Evolutionary conservation across 2,888 invertebrate genomes (phyloP).

Genomic region (Lordiphosa andalusiaca): DNA sequence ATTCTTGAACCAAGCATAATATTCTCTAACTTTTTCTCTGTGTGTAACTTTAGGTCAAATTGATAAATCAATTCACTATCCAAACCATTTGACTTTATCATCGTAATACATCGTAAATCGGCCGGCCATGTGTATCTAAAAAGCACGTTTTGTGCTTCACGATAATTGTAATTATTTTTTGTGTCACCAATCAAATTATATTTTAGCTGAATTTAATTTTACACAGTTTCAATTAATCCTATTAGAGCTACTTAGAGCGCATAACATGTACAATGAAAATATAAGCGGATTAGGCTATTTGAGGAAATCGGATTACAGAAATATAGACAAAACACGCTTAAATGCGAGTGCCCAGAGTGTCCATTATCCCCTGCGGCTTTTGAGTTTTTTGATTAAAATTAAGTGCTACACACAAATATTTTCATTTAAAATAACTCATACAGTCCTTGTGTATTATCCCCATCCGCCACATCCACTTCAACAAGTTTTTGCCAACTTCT

Average conservation of each 20-base stretch:
- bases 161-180: neutral
- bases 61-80: too few species aligned
- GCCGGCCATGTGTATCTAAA: too few species aligned
- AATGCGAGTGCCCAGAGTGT: slow-evolving; percentile 10
- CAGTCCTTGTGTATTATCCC: neutral
- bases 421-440: slow-evolving; percentile 6
- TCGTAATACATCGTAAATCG: too few species aligned
- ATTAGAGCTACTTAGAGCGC: slow-evolving; percentile 14
- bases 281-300: slow-evolving; percentile 41
- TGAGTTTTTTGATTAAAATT: too few species aligned
- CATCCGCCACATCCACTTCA: slow-evolving; percentile 3
- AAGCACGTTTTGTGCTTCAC: too few species aligned
- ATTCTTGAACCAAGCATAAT: too few species aligned
- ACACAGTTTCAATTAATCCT: slow-evolving; percentile 11
- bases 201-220: neutral
- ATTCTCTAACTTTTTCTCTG: too few species aligned
- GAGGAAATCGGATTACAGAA: slow-evolving; percentile 40
- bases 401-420: slow-evolving; percentile 1
- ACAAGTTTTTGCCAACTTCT: slow-evolving; percentile 1
- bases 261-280: slow-evolving; percentile 8
- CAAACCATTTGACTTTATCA: too few species aligned
- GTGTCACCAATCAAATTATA: too few species aligned
- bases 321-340: neutral
- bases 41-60: too few species aligned
- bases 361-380: neutral